These are phyloP conservation scores for Rhopalosiphum maidis DNA, from an alignment of 1,140 invertebrate genomes.

Conservation along the genomic window DNA sequence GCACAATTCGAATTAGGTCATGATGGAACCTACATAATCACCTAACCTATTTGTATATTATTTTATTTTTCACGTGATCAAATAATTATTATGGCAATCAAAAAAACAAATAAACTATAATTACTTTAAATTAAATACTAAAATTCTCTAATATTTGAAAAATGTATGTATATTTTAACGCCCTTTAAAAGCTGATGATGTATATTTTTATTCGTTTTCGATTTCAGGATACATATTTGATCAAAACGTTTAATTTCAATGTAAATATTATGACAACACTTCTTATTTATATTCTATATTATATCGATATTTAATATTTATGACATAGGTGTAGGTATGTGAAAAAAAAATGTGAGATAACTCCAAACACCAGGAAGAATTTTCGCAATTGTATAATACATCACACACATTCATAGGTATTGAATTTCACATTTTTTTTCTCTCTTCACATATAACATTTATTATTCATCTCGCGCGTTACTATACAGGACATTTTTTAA, in stretches of 20 bases:
- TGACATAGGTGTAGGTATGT: background rate
- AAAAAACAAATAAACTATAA: no score
- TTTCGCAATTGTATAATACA: background rate
- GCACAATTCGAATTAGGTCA: no score
- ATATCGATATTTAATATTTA: background rate
- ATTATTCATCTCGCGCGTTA: background rate
- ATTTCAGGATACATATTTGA: background rate
- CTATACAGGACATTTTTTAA: constrained; percentile 5
- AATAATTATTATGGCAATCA: no score
- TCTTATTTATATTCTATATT: background rate
- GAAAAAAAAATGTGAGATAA: background rate
- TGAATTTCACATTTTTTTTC: constrained; percentile 35
- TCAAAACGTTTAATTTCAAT: background rate
- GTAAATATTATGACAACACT: background rate
- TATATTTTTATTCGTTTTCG: background rate
- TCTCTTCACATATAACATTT: background rate
- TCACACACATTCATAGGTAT: background rate
- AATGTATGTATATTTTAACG: no score
- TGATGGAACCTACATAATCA: no score
- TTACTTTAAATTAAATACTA: no score
- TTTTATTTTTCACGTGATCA: no score
- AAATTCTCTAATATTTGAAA: no score
- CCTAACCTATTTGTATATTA: no score
- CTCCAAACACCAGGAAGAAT: background rate
- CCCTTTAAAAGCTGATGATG: no score